Base-by-base conservation (phyloP, 2,113 vertebrate species). In the Trogon melanurus region DNA sequence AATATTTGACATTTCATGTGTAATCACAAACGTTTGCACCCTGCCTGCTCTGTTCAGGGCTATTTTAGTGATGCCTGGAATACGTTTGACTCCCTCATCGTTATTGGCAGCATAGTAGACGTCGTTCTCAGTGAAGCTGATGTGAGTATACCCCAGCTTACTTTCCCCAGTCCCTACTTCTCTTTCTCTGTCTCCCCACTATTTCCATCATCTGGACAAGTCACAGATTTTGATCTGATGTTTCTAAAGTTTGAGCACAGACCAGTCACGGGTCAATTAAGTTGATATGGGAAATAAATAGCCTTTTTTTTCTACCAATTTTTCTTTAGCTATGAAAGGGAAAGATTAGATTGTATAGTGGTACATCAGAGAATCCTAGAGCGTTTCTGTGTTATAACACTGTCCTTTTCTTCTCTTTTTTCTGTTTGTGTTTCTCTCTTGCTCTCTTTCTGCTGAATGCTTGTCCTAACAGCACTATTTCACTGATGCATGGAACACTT, bases 401-500 rank as follows among this genome's bases (percentile, higher is more conserved):
- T 98, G 97, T 98, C 98, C 98, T 98, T 98, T 96, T 98, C 96
- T 98, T 98, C 97, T 98, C 96, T 97, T 97, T 98, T 41, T 97
- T 97, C 96, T 97, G 97, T 96, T 97, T 97, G 96, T 98, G 97
- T 98, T 97, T 98, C 93, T 97, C 97, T 97, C 89, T 97, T 97
- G 93, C 88, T 97, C 97, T 97, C 98, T 97, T 97, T 98, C 96
- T 98, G 91, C 98, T 98, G 98, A 97, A 98, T 95, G 98, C 98
- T 97, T 98, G 97, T 98, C 98, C 98, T 98, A 98, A 99, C 99
- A 99, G 99, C 99, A 99, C 98, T 99, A 99, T 99, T 99, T 99
- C 98, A 98, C 99, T 99, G 99, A 99, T 98, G 99, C 99, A 99
- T 99, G 99, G 99, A 99, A 99, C 99, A 99, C 99, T 98, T 99